Conservation (phyloP, 1,140 invertebrate species). For the Stenopsyche tienmushanensis region DNA sequence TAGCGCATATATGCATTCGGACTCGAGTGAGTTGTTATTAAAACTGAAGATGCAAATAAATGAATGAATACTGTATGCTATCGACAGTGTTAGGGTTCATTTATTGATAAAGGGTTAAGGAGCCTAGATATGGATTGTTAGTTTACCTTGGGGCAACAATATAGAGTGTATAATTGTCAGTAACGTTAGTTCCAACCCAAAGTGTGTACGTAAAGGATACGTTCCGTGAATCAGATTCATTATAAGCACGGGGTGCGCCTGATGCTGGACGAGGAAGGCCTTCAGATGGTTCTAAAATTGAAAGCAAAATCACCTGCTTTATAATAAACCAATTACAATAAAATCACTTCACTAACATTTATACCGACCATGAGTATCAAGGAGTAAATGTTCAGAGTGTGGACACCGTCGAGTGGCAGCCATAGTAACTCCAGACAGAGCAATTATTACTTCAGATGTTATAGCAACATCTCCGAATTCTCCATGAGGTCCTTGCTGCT, state of each 20-base stretch:
- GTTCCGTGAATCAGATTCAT: slow-evolving; percentile 65
- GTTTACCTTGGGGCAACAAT: slow-evolving; percentile 62
- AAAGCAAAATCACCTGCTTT: neutral
- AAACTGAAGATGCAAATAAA: too few relatives aligned
- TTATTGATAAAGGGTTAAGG: too few relatives aligned
- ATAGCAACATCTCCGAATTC: slow-evolving; percentile 72
- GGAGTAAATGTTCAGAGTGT: slow-evolving; percentile 31
- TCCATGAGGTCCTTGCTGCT: slow-evolving; percentile 71
- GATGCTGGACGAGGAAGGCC: slow-evolving; percentile 46
- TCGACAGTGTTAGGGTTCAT: too few relatives aligned
- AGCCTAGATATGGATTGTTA: neutral
- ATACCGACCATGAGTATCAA: slow-evolving; percentile 51
- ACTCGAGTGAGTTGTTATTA: too few relatives aligned
- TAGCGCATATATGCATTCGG: too few relatives aligned
- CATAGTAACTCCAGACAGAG: slow-evolving; percentile 66
- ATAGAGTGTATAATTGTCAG: slow-evolving; percentile 69
- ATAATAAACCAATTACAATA: too few relatives aligned
- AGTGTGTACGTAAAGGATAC: slow-evolving; percentile 80
- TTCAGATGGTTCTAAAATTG: slow-evolving; percentile 46
- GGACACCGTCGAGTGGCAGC: slow-evolving; percentile 59
- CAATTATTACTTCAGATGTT: slow-evolving; percentile 75
- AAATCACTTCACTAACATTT: too few relatives aligned
- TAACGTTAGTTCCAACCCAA: slow-evolving; percentile 82
- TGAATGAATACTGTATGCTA: too few relatives aligned
- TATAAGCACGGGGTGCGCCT: slow-evolving; percentile 54